Base-by-base conservation (phyloP, 2,888 invertebrate species). In the Chouioia cunea region DNA sequence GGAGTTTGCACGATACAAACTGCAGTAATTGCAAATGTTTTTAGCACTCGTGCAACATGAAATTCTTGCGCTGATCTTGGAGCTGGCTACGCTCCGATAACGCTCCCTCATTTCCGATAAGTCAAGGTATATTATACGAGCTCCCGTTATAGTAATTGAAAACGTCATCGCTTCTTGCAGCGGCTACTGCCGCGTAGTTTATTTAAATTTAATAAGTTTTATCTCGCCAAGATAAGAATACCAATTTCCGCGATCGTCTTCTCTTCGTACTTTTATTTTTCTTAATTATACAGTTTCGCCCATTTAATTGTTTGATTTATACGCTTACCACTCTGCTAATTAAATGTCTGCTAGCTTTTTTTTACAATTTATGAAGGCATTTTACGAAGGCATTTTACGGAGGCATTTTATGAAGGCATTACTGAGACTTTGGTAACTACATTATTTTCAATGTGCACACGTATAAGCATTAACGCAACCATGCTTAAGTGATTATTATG, bases 121-220 rank as follows among this genome's bases (percentile, higher is more conserved):
- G 36, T 36, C 36, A 3, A 36, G 27, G 10, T 10, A 36, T 3
- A 36, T 10, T 36, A 10, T 8, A 36, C 36, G 36, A 36, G 36
- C 36, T 2, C 6, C 36, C n/a, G 18, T n/a, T 0, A 15, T 23
- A 47, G 23, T 66, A 59, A 66, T 66, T 58, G 65, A 59, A 58
- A 58, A 66, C 58, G 65, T 66, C 65, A 52, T 66, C 64, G 64
- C 54, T 46, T 63, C 44, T 44, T 36, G 6, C 12, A 27, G 12
- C 36, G 2, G 36, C 27, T 43, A 43, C 53, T 18, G 43, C 43
- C 20, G 23, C 6, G 18, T 15, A 20, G 43, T 65, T 65, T 57
- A 65, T 57, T 65, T 65, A 58, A 22, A 58, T 65, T 57, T 65
- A 65, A 65, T 65, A 50, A 65, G 57, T 27, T 43, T 57, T 16